Conservation (phyloP, 2,888 invertebrate genomes). For the Plemyria rubiginata region DNA sequence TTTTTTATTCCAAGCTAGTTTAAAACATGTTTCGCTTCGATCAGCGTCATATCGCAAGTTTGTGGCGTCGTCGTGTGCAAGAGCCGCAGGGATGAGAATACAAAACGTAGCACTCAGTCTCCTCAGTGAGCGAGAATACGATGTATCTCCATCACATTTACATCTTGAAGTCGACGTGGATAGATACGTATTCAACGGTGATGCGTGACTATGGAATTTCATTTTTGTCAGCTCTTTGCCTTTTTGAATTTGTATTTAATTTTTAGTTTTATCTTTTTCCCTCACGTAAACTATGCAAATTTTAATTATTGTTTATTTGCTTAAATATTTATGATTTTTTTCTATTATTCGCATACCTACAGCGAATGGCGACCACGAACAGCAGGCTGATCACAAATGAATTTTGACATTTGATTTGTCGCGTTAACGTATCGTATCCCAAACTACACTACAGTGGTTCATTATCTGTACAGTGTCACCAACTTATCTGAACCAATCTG, state of each 20-base stretch:
- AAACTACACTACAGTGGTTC: too few relatives aligned
- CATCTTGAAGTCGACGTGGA: conserved; percentile 65
- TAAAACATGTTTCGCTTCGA: background rate
- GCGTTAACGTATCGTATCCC: too few relatives aligned
- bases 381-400: too few relatives aligned
- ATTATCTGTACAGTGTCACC: too few relatives aligned
- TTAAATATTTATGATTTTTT: too few relatives aligned
- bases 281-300: too few relatives aligned
- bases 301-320: too few relatives aligned
- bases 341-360: too few relatives aligned
- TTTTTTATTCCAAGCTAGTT: too few relatives aligned
- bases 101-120: conserved; percentile 68
- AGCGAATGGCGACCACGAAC: too few relatives aligned
- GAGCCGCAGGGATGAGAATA: conserved; percentile 60
- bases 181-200: conserved; percentile 63
- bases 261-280: background rate
- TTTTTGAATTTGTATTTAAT: conserved; percentile 34
- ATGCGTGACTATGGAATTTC: conserved; percentile 64
- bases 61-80: conserved; percentile 17
- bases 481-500: too few relatives aligned
- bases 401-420: too few relatives aligned
- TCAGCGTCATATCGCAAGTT: background rate
- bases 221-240: conserved; percentile 50
- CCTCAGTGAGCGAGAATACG: conserved; percentile 65
- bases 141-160: conserved; percentile 80